Evolutionary conservation across 2,113 vertebrate genomes (phyloP).

Genomic region (Myotis yumanensis): DNA sequence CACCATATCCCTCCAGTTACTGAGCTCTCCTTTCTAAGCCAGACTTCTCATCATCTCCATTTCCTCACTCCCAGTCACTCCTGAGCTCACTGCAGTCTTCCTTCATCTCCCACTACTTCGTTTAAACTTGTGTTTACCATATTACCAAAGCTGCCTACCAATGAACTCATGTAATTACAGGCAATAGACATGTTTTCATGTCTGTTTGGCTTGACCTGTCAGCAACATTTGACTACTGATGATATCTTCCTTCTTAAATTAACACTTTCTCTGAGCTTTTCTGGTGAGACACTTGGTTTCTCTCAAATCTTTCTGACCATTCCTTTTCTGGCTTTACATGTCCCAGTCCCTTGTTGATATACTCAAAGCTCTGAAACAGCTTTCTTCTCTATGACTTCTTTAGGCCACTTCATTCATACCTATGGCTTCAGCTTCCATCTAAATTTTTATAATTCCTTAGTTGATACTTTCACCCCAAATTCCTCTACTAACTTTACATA

Average conservation of each 20-base stretch:
- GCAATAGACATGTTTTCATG: neutral
- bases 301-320: neutral
- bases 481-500: neutral
- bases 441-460: neutral
- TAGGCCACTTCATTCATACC: neutral
- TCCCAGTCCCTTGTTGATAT: neutral
- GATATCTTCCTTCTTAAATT: neutral
- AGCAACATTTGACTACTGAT: neutral
- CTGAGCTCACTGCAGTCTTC: neutral
- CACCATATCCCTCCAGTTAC: neutral
- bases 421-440: neutral
- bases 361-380: neutral
- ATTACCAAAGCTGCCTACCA: neutral
- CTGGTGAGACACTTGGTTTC: constrained; percentile 6
- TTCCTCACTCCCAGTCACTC: neutral
- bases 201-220: neutral
- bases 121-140: neutral
- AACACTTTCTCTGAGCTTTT: neutral
- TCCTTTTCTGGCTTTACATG: neutral
- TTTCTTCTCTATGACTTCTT: neutral
- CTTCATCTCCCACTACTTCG: neutral
- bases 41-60: neutral
- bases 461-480: neutral
- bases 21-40: neutral
- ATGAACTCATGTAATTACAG: neutral